phyloP scores from a whole-genome alignment of 1,140 invertebrate genomes.

The Leptinotarsa lineolata region DNA sequence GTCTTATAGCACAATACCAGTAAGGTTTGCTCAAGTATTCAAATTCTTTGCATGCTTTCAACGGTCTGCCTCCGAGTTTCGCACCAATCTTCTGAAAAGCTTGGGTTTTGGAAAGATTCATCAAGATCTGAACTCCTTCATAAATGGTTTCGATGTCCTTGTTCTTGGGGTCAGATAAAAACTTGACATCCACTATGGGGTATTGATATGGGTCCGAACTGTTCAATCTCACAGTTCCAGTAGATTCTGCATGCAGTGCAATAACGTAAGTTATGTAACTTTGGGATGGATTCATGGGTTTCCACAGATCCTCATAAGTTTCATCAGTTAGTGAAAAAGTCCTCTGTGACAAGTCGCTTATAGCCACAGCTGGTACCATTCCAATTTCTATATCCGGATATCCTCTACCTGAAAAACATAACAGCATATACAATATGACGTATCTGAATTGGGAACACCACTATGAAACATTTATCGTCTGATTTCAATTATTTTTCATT shows the following conservation, averaged over 20 bases:
- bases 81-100: slow-evolving; percentile 55
- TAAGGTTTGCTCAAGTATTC: slow-evolving; percentile 41
- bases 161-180: slow-evolving; percentile 61
- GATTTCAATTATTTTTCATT: no score
- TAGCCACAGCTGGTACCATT: slow-evolving; percentile 30
- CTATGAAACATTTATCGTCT: no score
- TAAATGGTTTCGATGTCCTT: slow-evolving; percentile 61
- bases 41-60: slow-evolving; percentile 52
- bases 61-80: slow-evolving; percentile 48
- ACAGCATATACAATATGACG: not conserved
- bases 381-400: slow-evolving; percentile 41
- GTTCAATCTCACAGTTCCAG: slow-evolving; percentile 71
- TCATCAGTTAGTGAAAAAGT: slow-evolving; percentile 35
- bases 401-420: slow-evolving; percentile 27
- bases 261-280: slow-evolving; percentile 33
- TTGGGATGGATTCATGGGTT: slow-evolving; percentile 28
- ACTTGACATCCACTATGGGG: slow-evolving; percentile 78
- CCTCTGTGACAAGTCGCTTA: slow-evolving; percentile 30
- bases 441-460: no score
- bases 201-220: slow-evolving; percentile 72
- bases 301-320: slow-evolving; percentile 39
- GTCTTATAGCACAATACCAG: slow-evolving; percentile 36
- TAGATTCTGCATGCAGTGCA: slow-evolving; percentile 70
- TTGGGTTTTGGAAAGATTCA: slow-evolving; percentile 59
- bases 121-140: slow-evolving; percentile 58